Conservation (phyloP, 2,888 invertebrate species). For the Dasypogon diadema region DNA sequence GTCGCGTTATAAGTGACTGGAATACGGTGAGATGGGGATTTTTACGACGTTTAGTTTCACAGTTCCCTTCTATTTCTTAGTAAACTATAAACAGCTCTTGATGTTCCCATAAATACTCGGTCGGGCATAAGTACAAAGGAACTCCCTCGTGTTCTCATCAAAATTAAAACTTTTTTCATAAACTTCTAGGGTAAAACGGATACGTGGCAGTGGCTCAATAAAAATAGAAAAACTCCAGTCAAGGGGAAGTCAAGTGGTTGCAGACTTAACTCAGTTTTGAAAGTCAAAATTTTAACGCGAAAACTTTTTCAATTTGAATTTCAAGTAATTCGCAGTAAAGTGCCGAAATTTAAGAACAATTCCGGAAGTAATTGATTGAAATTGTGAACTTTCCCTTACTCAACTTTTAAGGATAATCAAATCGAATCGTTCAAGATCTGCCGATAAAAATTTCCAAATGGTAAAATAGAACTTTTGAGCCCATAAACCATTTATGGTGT, state of each 20-base stretch:
- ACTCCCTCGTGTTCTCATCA: conserved; percentile 30
- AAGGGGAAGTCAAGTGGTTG: conserved; percentile 3
- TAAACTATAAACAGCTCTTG: conserved; percentile 26
- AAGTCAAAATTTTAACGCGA: conserved; percentile 20
- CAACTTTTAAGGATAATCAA: not conserved
- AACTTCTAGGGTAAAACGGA: not conserved
- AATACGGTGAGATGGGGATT: not conserved
- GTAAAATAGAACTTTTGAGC: too few relatives aligned
- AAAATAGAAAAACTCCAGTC: not conserved
- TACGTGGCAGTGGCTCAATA: conserved; percentile 15
- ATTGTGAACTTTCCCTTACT: not conserved
- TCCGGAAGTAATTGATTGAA: conserved; percentile 16
- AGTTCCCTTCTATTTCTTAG: not conserved
- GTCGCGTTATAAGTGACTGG: not conserved
- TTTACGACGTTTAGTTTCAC: not conserved
- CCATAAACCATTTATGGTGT: too few relatives aligned
- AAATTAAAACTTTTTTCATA: conserved; percentile 36
- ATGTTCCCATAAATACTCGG: not conserved
- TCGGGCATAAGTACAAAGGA: not conserved
- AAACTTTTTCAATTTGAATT: conserved; percentile 35
- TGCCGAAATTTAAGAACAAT: not conserved
- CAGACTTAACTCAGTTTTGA: conserved; percentile 6
- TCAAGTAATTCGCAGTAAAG: conserved; percentile 5
- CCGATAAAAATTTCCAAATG: too few relatives aligned
- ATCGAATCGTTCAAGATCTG: not conserved